Evolutionary conservation across 2,797 vertebrate species (phyloP), one percentile per base, ranked within the genome.

Genomic region (Melanotaenia maccullochi): DNA sequence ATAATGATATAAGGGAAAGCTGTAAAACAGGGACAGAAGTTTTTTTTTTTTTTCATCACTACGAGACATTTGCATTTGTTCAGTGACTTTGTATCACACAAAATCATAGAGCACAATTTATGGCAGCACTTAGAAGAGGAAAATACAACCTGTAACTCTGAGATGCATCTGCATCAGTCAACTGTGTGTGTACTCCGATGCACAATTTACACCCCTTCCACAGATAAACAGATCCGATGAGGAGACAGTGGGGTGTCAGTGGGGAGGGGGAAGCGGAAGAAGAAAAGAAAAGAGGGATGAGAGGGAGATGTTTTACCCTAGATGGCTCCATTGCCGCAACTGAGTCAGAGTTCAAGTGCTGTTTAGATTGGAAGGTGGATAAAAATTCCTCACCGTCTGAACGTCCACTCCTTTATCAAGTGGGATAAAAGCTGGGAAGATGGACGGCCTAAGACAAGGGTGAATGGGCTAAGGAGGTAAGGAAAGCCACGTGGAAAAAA

Each of bases 301-400:
- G 75, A 80, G 47, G 83, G 74, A 71, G 74, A 85, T 36, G 70
- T 88, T 91, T 93, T 94, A 92, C 92, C 92, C 85, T 93, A 94
- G 78, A 93, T 91, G 90, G 92, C 70, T 89, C 78, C 85, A 73
- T 89, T 72, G 63, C 84, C 0, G 60, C 30, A 38, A 68, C 72
- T 66, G 36, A 80, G 85, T 75, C 71, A 35, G 69, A 71, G 78
- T 90, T 93, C 87, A 94, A 93, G 91, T 86, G 85, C 84, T 67
- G 90, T 90, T 94, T 92, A 93, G 92, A 95, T 92, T 89, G 78
- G 84, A 79, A 67, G 60, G 90, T 91, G 95, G 93, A 96, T 91
- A 94, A 96, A 95, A 94, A 94, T 96, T 95, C 88, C 82, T 85
- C 28, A 22, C 66, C 18, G 72, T 87, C 88, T 74, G 58, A 75